Evolutionary conservation across 2,113 vertebrate genomes (phyloP).

Genomic region (Casuarius casuarius): DNA sequence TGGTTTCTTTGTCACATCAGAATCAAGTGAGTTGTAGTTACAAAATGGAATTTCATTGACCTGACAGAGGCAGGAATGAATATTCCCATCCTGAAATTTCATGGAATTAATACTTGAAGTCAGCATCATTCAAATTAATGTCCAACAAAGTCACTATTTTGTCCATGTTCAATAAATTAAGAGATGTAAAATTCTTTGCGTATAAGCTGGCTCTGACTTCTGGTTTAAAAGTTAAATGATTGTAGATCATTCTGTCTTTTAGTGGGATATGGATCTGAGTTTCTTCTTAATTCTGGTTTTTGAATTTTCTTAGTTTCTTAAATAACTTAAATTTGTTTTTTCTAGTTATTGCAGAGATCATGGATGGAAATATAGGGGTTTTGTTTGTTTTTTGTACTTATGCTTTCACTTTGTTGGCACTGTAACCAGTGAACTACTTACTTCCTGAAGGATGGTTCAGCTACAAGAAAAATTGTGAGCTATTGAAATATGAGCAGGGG

Average conservation of each 20-base stretch:
- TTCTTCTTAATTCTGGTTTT: not conserved
- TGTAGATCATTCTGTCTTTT: not conserved
- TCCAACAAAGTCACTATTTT: not conserved
- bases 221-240: not conserved
- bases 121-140: not conserved
- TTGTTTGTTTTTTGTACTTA: not conserved
- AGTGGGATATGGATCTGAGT: not conserved
- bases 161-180: not conserved
- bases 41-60: not conserved
- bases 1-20: not conserved
- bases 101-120: not conserved
- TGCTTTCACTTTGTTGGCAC: not conserved
- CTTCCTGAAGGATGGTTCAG: conserved; percentile 14
- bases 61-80: not conserved
- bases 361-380: not conserved
- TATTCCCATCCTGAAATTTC: not conserved
- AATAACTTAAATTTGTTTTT: not conserved
- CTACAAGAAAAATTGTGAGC: not conserved
- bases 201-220: not conserved
- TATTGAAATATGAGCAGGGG: not conserved
- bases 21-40: too few species aligned
- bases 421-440: not conserved
- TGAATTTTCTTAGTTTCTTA: not conserved
- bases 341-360: not conserved
- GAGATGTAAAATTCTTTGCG: not conserved